These are phyloP conservation scores for Dolomedes plantarius DNA, from an alignment of 2,888 invertebrate genomes.

Conservation along the genomic window DNA sequence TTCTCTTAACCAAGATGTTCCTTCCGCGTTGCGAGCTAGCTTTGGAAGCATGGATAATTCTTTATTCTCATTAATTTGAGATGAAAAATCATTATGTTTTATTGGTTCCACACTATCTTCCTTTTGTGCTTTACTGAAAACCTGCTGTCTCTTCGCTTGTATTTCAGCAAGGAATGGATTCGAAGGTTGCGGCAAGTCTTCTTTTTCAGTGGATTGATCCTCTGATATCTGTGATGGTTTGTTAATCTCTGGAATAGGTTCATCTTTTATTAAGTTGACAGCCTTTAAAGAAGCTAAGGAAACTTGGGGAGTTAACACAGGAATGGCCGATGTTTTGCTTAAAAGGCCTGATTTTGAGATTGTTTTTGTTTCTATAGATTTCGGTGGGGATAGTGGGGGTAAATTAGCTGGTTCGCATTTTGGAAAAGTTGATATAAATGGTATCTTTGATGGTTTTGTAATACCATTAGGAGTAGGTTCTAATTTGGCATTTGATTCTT, in stretches of 20 bases:
- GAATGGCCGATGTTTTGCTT: conserved; percentile 50
- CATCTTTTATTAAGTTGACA: background rate
- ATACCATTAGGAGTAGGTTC: conserved; percentile 9
- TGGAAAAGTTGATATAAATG: conserved; percentile 40
- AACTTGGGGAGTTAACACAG: conserved; percentile 50
- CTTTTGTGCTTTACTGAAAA: conserved; percentile 74
- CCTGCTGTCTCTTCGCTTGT: conserved; percentile 77
- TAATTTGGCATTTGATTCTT: conserved; percentile 28
- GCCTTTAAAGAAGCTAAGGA: conserved; percentile 48
- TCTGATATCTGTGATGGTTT: background rate
- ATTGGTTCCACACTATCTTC: background rate
- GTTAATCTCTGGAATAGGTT: background rate
- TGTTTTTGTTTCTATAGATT: conserved; percentile 19
- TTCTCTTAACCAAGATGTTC: conserved; percentile 83
- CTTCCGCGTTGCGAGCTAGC: conserved; percentile 42
- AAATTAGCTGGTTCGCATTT: conserved; percentile 42
- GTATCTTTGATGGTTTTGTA: conserved; percentile 64
- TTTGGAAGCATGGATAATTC: conserved; percentile 61
- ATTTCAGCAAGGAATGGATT: conserved; percentile 73
- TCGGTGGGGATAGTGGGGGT: conserved; percentile 39
- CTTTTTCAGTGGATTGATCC: conserved; percentile 36
- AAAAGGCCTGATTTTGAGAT: conserved; percentile 13
- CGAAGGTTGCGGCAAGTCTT: conserved; percentile 70
- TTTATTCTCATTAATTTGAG: conserved; percentile 5
- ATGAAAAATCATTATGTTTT: background rate